Evolutionary conservation across 1,140 invertebrate genomes (phyloP).

Genomic region (Drosophila repleta): DNA sequence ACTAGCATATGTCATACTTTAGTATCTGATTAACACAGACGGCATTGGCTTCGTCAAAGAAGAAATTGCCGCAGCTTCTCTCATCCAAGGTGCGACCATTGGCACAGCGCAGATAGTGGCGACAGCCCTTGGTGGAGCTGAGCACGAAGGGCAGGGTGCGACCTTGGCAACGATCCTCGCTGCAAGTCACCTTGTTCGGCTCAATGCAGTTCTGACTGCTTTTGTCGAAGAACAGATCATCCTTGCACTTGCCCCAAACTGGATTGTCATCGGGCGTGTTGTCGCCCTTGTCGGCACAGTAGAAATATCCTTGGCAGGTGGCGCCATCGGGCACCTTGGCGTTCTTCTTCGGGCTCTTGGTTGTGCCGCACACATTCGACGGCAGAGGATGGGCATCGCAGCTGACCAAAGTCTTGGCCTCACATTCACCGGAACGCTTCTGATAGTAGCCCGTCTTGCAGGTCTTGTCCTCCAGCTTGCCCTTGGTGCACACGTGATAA

Average conservation of each 20-base stretch:
- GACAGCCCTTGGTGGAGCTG: constrained; percentile 53
- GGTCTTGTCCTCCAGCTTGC: constrained; percentile 22
- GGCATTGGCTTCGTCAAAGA: constrained; percentile 53
- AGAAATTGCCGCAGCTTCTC: constrained; percentile 54
- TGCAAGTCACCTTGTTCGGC: constrained; percentile 49
- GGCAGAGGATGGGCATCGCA: constrained; percentile 70
- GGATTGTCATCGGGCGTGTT: constrained; percentile 51
- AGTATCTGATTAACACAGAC: constrained; percentile 37
- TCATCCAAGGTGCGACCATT: constrained; percentile 46
- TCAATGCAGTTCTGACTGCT: constrained; percentile 33
- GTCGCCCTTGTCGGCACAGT: constrained; percentile 37
- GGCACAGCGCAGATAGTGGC: constrained; percentile 56
- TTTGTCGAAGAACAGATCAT: constrained; percentile 61
- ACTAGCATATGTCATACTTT: constrained; percentile 35
- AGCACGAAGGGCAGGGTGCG: constrained; percentile 50
- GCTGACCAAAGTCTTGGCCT: constrained; percentile 47
- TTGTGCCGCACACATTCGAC: constrained; percentile 61
- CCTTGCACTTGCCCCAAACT: constrained; percentile 47
- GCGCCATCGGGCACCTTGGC: constrained; percentile 54
- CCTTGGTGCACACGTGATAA: constrained; percentile 60
- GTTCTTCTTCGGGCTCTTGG: constrained; percentile 41
- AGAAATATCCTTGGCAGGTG: constrained; percentile 73
- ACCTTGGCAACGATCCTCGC: constrained; percentile 70
- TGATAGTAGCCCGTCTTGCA: constrained; percentile 60
- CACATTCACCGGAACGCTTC: constrained; percentile 45